These are phyloP conservation scores for Aphelocoma californica DNA, from an alignment of 2,797 vertebrate genomes.

Conservation along the genomic window DNA sequence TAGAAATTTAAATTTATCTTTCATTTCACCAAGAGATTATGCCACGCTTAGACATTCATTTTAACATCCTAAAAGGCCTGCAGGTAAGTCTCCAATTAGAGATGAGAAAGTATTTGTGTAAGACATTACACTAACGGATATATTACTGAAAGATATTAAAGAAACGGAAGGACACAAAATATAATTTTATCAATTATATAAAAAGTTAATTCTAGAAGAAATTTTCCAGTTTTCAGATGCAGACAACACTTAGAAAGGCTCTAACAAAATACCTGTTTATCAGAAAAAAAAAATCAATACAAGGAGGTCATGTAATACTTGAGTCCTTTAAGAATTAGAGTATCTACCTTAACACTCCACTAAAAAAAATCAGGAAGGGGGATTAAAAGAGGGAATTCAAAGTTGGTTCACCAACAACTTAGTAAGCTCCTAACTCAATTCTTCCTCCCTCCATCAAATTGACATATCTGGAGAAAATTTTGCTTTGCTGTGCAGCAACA, in stretches of 20 bases:
- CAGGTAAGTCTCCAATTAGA: neutral
- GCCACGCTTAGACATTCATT: neutral
- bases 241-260: neutral
- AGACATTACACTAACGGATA: neutral
- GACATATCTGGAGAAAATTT: neutral
- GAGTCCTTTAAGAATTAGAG: neutral
- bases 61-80: neutral
- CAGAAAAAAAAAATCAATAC: neutral
- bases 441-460: neutral
- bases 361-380: neutral
- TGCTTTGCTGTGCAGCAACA: neutral
- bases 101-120: neutral
- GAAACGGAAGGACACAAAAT: neutral
- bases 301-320: neutral
- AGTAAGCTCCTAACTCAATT: neutral
- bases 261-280: neutral
- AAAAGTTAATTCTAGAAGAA: neutral
- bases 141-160: neutral
- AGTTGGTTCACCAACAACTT: neutral
- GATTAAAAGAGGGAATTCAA: neutral
- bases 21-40: neutral
- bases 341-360: neutral
- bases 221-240: neutral
- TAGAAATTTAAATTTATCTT: neutral
- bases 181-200: neutral